Percentiles rank a stretch among this genome's conserved stretches.
phyloP scores from a whole-genome alignment of 2,113 vertebrate genomes.

The Peromyscus californicus region DNA sequence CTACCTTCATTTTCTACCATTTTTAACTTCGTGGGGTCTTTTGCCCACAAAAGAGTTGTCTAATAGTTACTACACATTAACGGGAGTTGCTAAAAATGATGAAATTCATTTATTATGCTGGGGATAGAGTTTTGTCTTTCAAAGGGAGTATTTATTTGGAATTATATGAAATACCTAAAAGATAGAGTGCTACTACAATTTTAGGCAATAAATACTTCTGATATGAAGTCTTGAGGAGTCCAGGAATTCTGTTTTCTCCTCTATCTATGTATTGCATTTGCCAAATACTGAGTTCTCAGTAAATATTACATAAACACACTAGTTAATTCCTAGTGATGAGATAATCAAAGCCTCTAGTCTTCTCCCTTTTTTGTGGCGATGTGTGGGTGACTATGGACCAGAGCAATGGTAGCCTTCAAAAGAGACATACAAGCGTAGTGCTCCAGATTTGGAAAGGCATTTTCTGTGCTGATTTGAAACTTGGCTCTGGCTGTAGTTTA shows the following conservation, averaged over 20 bases:
- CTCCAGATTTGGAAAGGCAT: conserved; percentile 18
- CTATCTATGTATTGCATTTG: neutral
- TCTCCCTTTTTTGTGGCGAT: neutral
- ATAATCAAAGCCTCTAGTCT: neutral
- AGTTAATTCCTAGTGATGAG: neutral
- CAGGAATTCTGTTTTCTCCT: neutral
- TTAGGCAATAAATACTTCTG: neutral
- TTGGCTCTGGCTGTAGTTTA: conserved; percentile 14
- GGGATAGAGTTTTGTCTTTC: neutral
- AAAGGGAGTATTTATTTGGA: neutral
- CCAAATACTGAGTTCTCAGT: conserved; percentile 15
- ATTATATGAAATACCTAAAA: neutral
- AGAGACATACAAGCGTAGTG: neutral
- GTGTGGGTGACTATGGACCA: neutral
- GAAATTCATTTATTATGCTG: neutral
- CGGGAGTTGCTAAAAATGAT: neutral
- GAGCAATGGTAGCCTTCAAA: neutral
- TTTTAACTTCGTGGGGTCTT: neutral
- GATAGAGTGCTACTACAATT: neutral
- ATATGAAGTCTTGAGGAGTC: neutral
- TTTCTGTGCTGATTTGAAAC: conserved; percentile 21
- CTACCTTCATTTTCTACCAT: neutral
- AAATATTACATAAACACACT: neutral
- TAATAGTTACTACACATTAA: neutral
- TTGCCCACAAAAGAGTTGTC: neutral